A percentile compares a stretch with the other conserved stretches of the same genome.
These are phyloP conservation scores for Columba livia DNA, from an alignment of 2,113 vertebrate genomes.

Conservation along the genomic window DNA sequence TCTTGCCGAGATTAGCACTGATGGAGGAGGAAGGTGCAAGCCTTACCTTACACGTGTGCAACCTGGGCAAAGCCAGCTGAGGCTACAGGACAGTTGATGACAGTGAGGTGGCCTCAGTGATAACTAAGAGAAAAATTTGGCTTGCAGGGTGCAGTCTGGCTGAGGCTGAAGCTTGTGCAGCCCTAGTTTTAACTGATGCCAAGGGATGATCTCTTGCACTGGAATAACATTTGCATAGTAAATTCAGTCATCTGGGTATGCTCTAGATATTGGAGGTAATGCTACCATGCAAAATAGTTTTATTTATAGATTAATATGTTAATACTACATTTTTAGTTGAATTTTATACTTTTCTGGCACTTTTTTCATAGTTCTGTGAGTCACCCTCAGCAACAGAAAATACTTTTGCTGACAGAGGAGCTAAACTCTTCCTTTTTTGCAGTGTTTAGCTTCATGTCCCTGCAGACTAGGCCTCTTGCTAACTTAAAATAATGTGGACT, in stretches of 20 bases:
- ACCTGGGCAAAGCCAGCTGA: background rate
- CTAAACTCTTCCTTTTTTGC: background rate
- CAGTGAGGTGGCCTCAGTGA: background rate
- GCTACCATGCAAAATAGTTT: background rate
- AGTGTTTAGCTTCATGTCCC: background rate
- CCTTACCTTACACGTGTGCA: rapidly evolving
- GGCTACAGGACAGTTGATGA: rapidly evolving
- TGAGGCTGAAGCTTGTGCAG: background rate
- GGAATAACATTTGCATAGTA: background rate
- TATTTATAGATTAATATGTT: background rate
- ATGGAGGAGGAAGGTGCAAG: background rate
- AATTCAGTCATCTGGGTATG: background rate
- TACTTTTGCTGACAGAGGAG: background rate
- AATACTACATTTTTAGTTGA: slow-evolving; percentile 1
- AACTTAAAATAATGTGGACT: background rate
- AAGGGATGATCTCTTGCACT: background rate
- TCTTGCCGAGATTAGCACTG: background rate
- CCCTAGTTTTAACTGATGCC: background rate
- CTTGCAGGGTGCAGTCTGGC: rapidly evolving
- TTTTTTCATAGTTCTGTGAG: background rate
- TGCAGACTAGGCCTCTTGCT: background rate
- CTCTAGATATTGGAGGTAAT: background rate
- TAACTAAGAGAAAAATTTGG: background rate
- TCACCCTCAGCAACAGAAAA: background rate
- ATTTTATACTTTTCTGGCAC: slow-evolving; percentile 64